Evolutionary conservation across 2,888 invertebrate species (phyloP), one percentile per base, ranked within the genome.

Genomic region (Scaptomyza tumidula): DNA sequence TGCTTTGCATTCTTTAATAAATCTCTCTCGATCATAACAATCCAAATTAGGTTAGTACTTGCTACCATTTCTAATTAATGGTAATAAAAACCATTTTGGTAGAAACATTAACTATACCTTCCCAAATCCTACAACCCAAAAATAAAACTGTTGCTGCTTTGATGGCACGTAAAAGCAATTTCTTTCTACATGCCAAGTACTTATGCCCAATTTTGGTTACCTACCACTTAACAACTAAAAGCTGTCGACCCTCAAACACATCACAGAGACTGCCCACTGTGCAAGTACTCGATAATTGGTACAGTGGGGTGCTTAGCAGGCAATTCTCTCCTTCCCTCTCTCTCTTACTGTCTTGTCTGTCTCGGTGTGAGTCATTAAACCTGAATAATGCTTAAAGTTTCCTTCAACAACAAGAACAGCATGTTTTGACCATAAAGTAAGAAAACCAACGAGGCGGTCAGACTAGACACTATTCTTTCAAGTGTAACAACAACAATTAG

Each of bases 191-290:
- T n/a, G 4, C 24, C 6, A 16, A 1, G 41, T 41, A 54, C 46
- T 65, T 77, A 56, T 59, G 66, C 43, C 66, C 66, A 56, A 71
- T 61, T 66, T 65, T 33, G 45, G 46, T 16, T 31, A 48, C 39
- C 60, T 31, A 29, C 24, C 39, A 65, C 72, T 71, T 53, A 50
- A 59, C 72, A 60, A 70, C 63, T 71, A 59, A 71, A 55, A 59
- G 64, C 58, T 33, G 29, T 35, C 33, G 54, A 48, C 66, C 52
- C 72, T 52, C 52, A 2, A 45, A n/a, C 10, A 29, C n/a, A 33
- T 10, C 33, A 33, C 19, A 29, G 43, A 19, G 60, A 58, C 86
- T 54, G 31, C 83, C 83, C 83, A 86, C 86, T 71, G 86, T 45
- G 75, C 16, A 7, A 11, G 31, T 69, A 66, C 83, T 75, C 49